These are phyloP conservation scores for Lucifuga dentata DNA, from an alignment of 2,113 vertebrate species.

Conservation along the genomic window DNA sequence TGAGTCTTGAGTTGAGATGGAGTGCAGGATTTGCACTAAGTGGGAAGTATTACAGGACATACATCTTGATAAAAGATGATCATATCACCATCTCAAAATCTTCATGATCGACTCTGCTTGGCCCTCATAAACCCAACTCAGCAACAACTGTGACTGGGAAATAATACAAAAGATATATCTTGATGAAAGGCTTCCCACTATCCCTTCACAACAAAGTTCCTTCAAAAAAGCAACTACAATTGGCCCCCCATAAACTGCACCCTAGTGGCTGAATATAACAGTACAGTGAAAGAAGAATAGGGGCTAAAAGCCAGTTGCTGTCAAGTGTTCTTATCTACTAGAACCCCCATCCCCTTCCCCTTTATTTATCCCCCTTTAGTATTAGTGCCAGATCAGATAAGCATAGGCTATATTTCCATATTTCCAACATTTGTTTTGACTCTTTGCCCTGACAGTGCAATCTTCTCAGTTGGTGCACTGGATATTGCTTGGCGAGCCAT, in stretches of 20 bases:
- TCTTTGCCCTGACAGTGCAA: slow-evolving; percentile 52
- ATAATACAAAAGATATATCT: slow-evolving; percentile 57
- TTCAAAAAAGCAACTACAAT: slow-evolving; percentile 16
- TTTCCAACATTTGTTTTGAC: slow-evolving; percentile 69
- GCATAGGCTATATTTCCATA: slow-evolving; percentile 41
- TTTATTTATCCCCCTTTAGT: slow-evolving; percentile 35
- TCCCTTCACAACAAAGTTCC: slow-evolving; percentile 15
- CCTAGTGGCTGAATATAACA: slow-evolving; percentile 47
- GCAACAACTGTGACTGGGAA: no score
- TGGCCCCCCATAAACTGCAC: slow-evolving; percentile 52
- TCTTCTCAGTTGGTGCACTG: slow-evolving; percentile 36
- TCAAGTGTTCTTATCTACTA: slow-evolving; percentile 32
- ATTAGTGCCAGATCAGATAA: slow-evolving; percentile 64
- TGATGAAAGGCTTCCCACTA: slow-evolving; percentile 36
- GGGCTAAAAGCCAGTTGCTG: slow-evolving; percentile 25
- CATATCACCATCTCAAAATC: slow-evolving; percentile 24
- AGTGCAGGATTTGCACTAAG: slow-evolving; percentile 58
- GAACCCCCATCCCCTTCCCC: slow-evolving; percentile 33
- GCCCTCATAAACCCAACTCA: slow-evolving; percentile 34
- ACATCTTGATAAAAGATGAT: slow-evolving; percentile 61
- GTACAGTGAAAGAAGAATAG: slow-evolving; percentile 1
- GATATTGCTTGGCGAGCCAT: slow-evolving; percentile 27
- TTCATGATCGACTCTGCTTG: slow-evolving; percentile 36
- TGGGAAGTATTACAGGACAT: slow-evolving; percentile 63
- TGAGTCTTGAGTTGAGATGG: slow-evolving; percentile 37